Base-by-base conservation (phyloP, 1,140 invertebrate genomes). In the Drosophila bipectinata region DNA sequence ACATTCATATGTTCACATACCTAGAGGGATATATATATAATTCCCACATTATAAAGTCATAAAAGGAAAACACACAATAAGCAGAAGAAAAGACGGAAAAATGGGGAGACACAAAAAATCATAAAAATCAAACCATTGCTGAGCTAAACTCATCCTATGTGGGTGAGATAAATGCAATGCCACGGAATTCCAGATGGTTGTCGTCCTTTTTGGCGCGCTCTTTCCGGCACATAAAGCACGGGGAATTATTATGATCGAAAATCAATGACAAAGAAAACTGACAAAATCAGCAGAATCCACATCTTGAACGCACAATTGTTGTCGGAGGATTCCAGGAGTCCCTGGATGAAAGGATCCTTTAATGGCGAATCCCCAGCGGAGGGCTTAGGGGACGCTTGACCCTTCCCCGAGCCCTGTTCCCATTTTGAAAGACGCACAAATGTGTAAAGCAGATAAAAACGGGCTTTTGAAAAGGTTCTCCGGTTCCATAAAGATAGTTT, bases 211-310 rank as follows among this genome's bases (percentile, higher is more conserved):
- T 71, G 48, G 64, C 64, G 52, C 44, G 26, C 34, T 28, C 54
- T 74, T 85, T 85, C 81, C 82, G 74, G 63, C 49, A 78, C 81
- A 85, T 87, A 85, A 85, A 85, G 74, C 81, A 81, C 74, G 81
- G 75, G 77, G 68, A 81, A 85, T 85, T 87, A 87, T 87, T 81
- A 85, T 78, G 82, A 85, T 87, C 82, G 82, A 77, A 80, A 85
- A 81, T 85, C 81, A 87, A 85, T 85, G 81, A 71, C 73, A 77
- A 80, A 85, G 81, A 85, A 85, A 85, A 85, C 82, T 72, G 82
- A 87, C 82, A 81, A 78, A 77, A 85, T 85, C 81, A 87, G 81
- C 81, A 87, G 37, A 74, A 66, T 39, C 47, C 66, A 48, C 18
- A 9, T 14, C 47, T 49, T 32, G 24, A 51, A 30, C 30, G 15